A percentile compares a stretch with the other conserved stretches of the same genome.
Conservation (phyloP, 2,888 invertebrate species). For the Parelbella ahira region DNA sequence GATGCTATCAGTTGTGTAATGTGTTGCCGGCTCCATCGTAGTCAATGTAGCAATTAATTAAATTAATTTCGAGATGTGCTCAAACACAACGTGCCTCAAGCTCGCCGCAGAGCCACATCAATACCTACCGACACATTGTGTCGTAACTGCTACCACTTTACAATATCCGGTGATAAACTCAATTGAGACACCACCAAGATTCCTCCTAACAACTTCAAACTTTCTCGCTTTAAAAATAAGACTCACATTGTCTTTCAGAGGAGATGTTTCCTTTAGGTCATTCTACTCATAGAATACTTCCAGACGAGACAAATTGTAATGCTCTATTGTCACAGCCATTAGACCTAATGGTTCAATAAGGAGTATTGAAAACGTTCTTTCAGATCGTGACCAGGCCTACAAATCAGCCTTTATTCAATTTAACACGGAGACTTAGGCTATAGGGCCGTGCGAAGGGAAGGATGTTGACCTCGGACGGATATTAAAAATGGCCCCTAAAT, state of each 20-base stretch:
- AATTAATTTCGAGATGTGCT: conserved; percentile 36
- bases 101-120: conserved; percentile 48
- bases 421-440: conserved; percentile 42
- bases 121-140: conserved; percentile 62
- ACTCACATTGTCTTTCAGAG: conserved; percentile 43
- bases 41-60: conserved; percentile 33
- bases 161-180: conserved; percentile 77
- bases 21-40: conserved; percentile 25
- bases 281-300: conserved; percentile 34
- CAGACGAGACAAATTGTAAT: conserved; percentile 71
- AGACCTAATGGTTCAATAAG: conserved; percentile 71
- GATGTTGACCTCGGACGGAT: conserved; percentile 69
- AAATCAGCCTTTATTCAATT: conserved; percentile 69
- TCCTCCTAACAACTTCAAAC: conserved; percentile 42
- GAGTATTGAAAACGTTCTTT: conserved; percentile 73
- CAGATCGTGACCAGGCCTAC: conserved; percentile 50
- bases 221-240: conserved; percentile 47
- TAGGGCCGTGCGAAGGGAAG: conserved; percentile 60
- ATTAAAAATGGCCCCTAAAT: conserved; percentile 71
- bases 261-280: conserved; percentile 35
- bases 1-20: conserved; percentile 8
- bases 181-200: conserved; percentile 52
- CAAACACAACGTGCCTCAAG: conserved; percentile 40
- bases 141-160: conserved; percentile 69
- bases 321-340: conserved; percentile 73